Conservation (phyloP, 2,113 vertebrate genomes). For the Rutilus rutilus region DNA sequence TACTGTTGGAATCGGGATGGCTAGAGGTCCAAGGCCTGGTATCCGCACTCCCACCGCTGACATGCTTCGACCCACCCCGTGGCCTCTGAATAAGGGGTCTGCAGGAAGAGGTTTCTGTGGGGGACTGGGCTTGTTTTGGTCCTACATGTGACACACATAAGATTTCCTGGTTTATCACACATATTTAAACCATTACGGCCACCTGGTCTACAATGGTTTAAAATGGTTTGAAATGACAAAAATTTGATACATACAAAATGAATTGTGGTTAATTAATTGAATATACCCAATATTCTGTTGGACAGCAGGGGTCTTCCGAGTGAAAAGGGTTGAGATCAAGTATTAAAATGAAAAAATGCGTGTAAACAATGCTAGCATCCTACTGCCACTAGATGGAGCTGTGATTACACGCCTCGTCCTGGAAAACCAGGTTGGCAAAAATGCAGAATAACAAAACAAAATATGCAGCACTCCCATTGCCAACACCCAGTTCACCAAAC, state of each 20-base stretch:
- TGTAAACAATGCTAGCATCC: not conserved
- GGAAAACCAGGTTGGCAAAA: not conserved
- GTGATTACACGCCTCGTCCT: not conserved
- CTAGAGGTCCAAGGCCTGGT: conserved; percentile 36
- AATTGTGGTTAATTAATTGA: not conserved
- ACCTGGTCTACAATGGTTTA: too few relatives aligned
- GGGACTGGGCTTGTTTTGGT: conserved; percentile 83
- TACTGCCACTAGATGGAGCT: conserved; percentile 49
- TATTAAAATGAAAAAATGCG: too few relatives aligned
- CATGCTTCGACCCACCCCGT: conserved; percentile 57
- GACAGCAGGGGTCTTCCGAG: not conserved
- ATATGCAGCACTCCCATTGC: not conserved
- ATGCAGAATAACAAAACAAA: conserved; percentile 1
- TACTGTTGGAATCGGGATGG: conserved; percentile 46
- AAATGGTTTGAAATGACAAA: too few relatives aligned
- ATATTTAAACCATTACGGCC: too few relatives aligned
- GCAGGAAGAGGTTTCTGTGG: conserved; percentile 94
- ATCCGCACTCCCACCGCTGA: conserved; percentile 44
- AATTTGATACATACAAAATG: not conserved
- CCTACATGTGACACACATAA: conserved; percentile 67
- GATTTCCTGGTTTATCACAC: not conserved
- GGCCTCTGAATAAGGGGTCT: conserved; percentile 78
- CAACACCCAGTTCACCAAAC: conserved; percentile 13
- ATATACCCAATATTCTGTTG: not conserved
- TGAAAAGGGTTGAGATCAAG: not conserved